A percentile compares a stretch with the other conserved stretches of the same genome.
Evolutionary conservation across 2,888 invertebrate genomes (phyloP).

Genomic region (Bursaphelenchus okinawaensis): DNA sequence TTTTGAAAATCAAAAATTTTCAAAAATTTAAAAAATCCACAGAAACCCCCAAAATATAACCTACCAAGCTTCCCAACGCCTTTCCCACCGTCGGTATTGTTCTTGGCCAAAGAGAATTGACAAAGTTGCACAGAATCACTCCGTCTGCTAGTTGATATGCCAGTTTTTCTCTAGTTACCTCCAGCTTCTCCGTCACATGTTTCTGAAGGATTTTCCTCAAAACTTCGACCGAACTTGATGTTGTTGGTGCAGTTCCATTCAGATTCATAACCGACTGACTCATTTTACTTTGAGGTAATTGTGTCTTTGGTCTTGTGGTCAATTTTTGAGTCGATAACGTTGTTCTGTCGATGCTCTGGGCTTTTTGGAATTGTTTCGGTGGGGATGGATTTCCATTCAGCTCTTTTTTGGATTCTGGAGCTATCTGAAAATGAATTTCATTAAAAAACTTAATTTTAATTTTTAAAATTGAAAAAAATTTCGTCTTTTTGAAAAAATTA

Average conservation of each 20-base stretch:
- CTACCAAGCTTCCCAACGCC: neutral
- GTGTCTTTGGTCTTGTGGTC: neutral
- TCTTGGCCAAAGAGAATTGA: constrained; percentile 10
- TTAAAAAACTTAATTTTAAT: no score
- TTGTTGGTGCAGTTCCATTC: neutral
- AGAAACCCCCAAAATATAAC: neutral
- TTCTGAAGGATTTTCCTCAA: neutral
- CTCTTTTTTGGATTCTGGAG: no score
- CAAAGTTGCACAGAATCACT: constrained; percentile 13
- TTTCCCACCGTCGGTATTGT: constrained; percentile 2
- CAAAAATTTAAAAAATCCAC: neutral
- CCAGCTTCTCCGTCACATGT: neutral
- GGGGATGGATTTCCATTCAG: no score
- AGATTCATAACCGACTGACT: neutral
- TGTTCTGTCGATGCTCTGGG: neutral
- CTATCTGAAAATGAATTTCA: no score
- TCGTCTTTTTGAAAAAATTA: no score
- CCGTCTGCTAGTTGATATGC: constrained; percentile 13
- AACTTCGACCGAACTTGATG: neutral
- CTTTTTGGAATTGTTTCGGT: neutral
- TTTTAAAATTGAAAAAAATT: no score
- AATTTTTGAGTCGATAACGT: neutral
- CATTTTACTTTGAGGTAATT: neutral
- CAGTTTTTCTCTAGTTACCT: neutral
- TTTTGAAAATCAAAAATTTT: no score